These are phyloP conservation scores for Drepana falcataria DNA, from an alignment of 2,888 invertebrate species.

Conservation along the genomic window DNA sequence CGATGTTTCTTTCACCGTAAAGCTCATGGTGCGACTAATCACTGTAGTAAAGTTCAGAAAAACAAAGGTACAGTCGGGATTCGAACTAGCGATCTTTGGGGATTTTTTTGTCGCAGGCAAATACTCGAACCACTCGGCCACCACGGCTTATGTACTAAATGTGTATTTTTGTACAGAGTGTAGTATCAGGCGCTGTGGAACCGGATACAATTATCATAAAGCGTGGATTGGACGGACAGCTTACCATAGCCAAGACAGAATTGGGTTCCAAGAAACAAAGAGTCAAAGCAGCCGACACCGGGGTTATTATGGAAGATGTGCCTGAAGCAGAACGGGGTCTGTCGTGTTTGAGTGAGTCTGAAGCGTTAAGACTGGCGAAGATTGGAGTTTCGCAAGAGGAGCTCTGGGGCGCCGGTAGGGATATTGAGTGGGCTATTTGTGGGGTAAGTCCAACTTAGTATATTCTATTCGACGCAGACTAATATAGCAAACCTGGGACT, in stretches of 20 bases:
- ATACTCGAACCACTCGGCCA: no score
- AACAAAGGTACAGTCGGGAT: no score
- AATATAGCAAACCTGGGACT: no score
- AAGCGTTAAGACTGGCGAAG: conserved; percentile 75
- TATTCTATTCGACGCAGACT: no score
- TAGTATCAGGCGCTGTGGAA: conserved; percentile 87
- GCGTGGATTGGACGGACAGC: conserved; percentile 60
- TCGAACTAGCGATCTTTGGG: no score
- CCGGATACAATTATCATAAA: conserved; percentile 84
- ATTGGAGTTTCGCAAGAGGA: conserved; percentile 79
- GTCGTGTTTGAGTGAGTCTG: conserved; percentile 76
- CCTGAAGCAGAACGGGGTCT: conserved; percentile 50
- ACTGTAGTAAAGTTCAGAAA: no score
- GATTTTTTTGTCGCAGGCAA: no score
- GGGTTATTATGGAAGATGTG: conserved; percentile 56
- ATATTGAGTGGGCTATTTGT: conserved; percentile 89
- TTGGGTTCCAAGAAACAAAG: conserved; percentile 77
- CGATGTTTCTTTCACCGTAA: no score
- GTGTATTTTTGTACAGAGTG: conserved; percentile 72
- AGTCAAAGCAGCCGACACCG: conserved; percentile 57
- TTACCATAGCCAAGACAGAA: conserved; percentile 63
- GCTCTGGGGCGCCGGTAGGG: conserved; percentile 83
- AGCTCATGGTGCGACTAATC: no score
- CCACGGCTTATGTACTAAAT: no score
- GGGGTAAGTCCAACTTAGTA: conserved; percentile 50